Base-by-base conservation (phyloP, 2,888 invertebrate species). In the Alviniconcha strummeri region DNA sequence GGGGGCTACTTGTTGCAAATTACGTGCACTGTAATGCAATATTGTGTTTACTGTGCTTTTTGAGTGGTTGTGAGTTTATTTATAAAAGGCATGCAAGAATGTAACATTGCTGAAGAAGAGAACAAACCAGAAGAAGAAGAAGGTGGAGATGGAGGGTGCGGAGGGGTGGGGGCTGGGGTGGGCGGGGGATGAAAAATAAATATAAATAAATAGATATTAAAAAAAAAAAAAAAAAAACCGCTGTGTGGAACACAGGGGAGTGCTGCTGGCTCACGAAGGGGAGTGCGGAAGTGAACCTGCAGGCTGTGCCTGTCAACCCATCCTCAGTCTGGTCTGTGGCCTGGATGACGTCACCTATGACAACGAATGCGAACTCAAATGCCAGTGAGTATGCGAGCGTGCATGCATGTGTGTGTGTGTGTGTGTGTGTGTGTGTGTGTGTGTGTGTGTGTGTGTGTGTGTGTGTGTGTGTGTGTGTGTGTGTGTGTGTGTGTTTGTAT, bases 251-350 rank as follows among this genome's bases (percentile, higher is more conserved):
- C 72, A 4, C 19, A 81, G 81, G 64, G 75, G 76, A 71, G 80
- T 83, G 6, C 17, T 76, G n/a, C 36, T 72, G 15, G 60, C 71
- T n/a, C 80, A 74, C 54, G 74, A 75, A 17, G 83, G 83, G 64
- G 76, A 67, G 56, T 83, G 83, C 54, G 77, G 71, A 5, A 78
- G 77, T 67, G 82, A 83, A 52, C 72, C 82, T 5, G 56, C 67
- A 7, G 55, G n/a, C 19, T 83, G 83, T 69, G 76, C 76, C 2
- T 83, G 83, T 55, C 83, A 80, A 67, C 76, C 60, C 15, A 55
- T 83, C 36, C 64, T 80, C 19, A 55, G 56, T n/a, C 83, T 80
- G 17, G 83, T 83, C 4, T 83, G 83, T 76, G 83, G 83, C 15
- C 15, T 17, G 57, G 83, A 83, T 80, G 69, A 75, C 57, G 80